Conservation (phyloP, 2,113 vertebrate species). For the Heterotis niloticus region DNA sequence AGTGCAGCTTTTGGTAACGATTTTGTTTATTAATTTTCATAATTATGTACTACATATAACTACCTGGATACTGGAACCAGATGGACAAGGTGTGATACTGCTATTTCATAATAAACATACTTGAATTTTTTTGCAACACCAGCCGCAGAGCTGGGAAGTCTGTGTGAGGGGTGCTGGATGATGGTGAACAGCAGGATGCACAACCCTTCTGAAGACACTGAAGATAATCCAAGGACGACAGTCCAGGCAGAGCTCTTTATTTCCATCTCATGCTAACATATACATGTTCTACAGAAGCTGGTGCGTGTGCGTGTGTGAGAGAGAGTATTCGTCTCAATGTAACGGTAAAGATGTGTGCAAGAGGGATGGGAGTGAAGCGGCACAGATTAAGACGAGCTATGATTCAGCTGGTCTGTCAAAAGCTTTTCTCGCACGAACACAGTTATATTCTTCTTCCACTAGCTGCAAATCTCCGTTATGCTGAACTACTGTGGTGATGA, state of each 20-base stretch:
- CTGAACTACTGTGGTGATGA: not conserved
- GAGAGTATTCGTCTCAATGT: not conserved
- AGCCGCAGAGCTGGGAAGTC: too few relatives aligned
- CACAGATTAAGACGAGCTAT: not conserved
- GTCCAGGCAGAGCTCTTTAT: too few relatives aligned
- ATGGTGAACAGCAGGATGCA: too few relatives aligned
- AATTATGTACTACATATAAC: not conserved
- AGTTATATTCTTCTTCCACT: not conserved
- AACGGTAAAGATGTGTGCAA: not conserved
- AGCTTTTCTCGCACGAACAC: not conserved
- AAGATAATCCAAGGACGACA: too few relatives aligned
- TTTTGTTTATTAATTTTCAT: not conserved
- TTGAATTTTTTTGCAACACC: too few relatives aligned
- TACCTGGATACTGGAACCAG: not conserved
- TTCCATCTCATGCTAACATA: too few relatives aligned
- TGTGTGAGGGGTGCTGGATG: too few relatives aligned
- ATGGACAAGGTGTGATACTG: too few relatives aligned
- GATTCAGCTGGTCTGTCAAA: not conserved
- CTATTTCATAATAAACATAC: too few relatives aligned
- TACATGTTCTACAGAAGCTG: not conserved
- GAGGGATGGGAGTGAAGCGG: not conserved
- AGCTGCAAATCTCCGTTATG: not conserved
- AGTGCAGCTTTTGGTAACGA: conserved; percentile 25
- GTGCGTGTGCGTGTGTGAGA: not conserved
- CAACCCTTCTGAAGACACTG: too few relatives aligned